Base-by-base conservation (phyloP, 2,113 vertebrate species). In the Centropristis striata region DNA sequence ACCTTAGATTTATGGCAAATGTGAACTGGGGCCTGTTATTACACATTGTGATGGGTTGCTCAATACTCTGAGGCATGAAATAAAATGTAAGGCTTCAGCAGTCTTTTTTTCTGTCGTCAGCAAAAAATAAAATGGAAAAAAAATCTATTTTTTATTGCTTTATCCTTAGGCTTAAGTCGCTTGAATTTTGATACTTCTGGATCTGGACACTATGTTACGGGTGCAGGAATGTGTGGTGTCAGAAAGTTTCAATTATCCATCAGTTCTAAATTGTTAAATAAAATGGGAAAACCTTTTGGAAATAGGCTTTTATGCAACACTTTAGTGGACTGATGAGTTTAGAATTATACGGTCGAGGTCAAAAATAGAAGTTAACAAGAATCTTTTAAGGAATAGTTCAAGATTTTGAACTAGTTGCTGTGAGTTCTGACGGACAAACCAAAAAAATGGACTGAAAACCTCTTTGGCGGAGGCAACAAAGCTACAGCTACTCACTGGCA, bases 401-500 rank as follows among this genome's bases (percentile, higher is more conserved):
- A 27, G 15, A 12, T 32, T 49, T 44, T 10, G n/a, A 44, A 42
- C 12, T 13, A 20, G 7, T 18, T 57, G 18, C 54, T 8, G n/a
- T n/a, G n/a, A n/a, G 32, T 36, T 16, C 8, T 1, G 4, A 36
- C 18, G 16, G 15, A 4, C 8, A 36, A 9, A 57, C 20, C 16
- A 39, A 20, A 21, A 15, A 4, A 27, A 2, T 36, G 39, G 6
- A 32, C 41, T 44, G 15, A 16, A 16, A 15, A 4, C 15, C 32
- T 32, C 32, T 6, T 32, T 32, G 32, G 32, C 1, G 1, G 12
- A 53, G 21, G 7, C 20, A 60, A 68, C 47, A 32, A 65, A 47
- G 18, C 21, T 21, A 20, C 16, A 50, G 81, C 36, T 53, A 90
- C 96, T 94, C 94, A 99, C 97, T 91, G 92, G 86, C 94, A 98